Evolutionary conservation across 2,797 vertebrate genomes (phyloP), one percentile per base, ranked within the genome.

Genomic region (Forpus xanthops): DNA sequence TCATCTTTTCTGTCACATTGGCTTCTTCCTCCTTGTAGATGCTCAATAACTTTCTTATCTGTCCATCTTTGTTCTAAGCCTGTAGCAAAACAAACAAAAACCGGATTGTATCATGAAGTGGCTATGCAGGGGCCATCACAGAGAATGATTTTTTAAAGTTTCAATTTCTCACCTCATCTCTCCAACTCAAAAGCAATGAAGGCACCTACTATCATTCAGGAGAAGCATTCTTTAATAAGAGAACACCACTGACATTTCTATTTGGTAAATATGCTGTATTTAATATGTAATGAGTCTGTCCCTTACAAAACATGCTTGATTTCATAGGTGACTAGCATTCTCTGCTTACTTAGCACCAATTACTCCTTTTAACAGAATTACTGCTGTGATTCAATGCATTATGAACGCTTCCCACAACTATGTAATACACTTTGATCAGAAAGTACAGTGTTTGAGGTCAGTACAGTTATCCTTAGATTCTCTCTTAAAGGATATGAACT

Each of bases 71-170:
- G 25, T 71, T 84, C 72, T 74, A 86, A 90, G 77, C 75, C 96
- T 98, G 84, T 47, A 95, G 90, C 80, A 89, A 93, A 96, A 92
- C 15, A 89, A 76, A 61, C 15, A 61, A 76, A 87, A 58, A 7
- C 0, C 30, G 77, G 24, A 42, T 28, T 41, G 9, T 39, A 68
- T 81, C 24, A 60, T 45, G 60, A 91, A 78, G 37, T 11, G 17
- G 20, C 20, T 74, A 28, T 14, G 16, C 24, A 75, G 24, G 7
- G 85, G 42, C 8, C 18, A 49, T 17, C 20, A 45, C 2, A 72
- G 17, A 47, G 12, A 71, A 1, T 24, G 3, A 41, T 55, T 53
- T 78, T 88, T 60, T 55, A 68, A 62, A 8, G 17, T 58, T 91
- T 28, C 6, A 45, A 31, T 56, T 87, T 50, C 28, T 71, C 41